Conservation (phyloP, 2,888 invertebrate genomes). For the Erebia ligea region DNA sequence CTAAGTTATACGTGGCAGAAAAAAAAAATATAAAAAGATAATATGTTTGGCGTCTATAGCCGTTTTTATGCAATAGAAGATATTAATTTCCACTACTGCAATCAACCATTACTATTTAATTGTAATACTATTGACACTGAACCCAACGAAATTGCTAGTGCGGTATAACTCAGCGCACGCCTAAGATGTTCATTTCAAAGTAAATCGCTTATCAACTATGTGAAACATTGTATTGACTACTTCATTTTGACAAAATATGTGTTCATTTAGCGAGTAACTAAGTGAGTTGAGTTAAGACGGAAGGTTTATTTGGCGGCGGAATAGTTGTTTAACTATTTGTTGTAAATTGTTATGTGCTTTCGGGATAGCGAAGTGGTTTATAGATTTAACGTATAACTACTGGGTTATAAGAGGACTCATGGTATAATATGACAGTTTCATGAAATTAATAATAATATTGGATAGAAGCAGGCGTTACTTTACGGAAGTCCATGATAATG, state of each 20-base stretch:
- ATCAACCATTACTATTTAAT: too few species aligned
- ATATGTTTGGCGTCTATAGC: too few species aligned
- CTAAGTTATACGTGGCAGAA: too few species aligned
- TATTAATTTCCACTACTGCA: too few species aligned
- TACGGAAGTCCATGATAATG: too few species aligned
- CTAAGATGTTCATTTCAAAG: conserved; percentile 11
- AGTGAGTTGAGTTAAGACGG: conserved; percentile 6
- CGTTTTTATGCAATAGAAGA: too few species aligned
- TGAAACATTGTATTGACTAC: conserved; percentile 26
- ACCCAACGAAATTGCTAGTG: not conserved
- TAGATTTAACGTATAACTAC: not conserved
- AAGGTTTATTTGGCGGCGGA: not conserved
- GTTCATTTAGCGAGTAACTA: conserved; percentile 16
- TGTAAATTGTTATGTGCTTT: conserved; percentile 10
- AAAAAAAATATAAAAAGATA: too few species aligned
- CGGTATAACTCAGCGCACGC: not conserved
- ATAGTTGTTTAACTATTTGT: conserved; percentile 16
- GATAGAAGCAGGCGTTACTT: too few species aligned
- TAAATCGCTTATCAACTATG: conserved; percentile 24
- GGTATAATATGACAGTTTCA: not conserved
- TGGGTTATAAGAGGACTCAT: not conserved
- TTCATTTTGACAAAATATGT: conserved; percentile 27
- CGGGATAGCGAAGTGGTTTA: not conserved
- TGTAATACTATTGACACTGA: conserved; percentile 2
- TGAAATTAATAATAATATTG: not conserved